Evolutionary conservation across 2,113 vertebrate genomes (phyloP).

Genomic region (Morone saxatilis): DNA sequence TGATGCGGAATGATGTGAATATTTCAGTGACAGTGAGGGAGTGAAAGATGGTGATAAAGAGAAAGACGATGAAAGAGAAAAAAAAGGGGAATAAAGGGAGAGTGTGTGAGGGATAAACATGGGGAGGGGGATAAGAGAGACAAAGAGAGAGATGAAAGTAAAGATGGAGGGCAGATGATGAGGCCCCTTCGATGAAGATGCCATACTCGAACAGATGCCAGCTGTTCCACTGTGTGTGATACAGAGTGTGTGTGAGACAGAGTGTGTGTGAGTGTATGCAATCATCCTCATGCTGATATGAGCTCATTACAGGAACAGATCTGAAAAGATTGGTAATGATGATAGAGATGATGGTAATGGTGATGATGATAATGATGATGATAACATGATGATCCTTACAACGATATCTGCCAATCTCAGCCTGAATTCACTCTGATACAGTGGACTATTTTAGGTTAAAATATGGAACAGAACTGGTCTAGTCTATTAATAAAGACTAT

Average conservation of each 20-base stretch:
- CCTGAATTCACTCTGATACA: constrained; percentile 13
- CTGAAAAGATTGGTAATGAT: constrained; percentile 70
- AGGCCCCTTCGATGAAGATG: constrained; percentile 49
- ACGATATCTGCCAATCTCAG: constrained; percentile 51
- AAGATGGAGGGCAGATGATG: constrained; percentile 51
- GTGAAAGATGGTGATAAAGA: constrained; percentile 9
- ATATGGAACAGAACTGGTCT: not conserved
- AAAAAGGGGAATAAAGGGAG: not conserved
- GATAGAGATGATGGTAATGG: constrained; percentile 64
- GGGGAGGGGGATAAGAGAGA: not conserved
- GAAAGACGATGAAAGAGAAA: not conserved
- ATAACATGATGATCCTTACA: constrained; percentile 59
- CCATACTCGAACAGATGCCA: constrained; percentile 62
- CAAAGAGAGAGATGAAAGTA: constrained; percentile 45
- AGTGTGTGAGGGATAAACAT: constrained; percentile 4
- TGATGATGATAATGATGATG: constrained; percentile 63
- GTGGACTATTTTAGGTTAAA: not conserved
- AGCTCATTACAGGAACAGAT: constrained; percentile 71
- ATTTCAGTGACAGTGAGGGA: not conserved
- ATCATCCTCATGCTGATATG: constrained; percentile 67
- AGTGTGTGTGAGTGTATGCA: constrained; percentile 38
- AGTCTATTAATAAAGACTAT: not conserved
- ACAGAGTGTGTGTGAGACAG: constrained; percentile 15
- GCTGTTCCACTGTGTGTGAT: constrained; percentile 56
- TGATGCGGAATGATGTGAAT: constrained; percentile 17